These are phyloP conservation scores for Falco punctatus DNA, from an alignment of 2,113 vertebrate species.

Conservation along the genomic window DNA sequence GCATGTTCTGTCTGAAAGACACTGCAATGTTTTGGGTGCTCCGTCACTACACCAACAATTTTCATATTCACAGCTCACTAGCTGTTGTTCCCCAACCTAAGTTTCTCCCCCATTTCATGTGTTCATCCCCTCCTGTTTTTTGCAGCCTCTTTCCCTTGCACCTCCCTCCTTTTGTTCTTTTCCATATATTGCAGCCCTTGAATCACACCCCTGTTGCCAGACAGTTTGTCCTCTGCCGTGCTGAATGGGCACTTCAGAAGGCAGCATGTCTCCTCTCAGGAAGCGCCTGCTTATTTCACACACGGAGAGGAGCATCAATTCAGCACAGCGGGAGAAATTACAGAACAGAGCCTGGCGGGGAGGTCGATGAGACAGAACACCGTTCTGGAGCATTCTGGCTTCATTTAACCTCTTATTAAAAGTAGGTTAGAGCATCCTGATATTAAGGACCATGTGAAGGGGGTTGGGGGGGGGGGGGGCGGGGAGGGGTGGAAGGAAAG, in stretches of 20 bases:
- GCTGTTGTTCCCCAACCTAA: background rate
- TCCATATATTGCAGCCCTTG: background rate
- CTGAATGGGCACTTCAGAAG: conserved; percentile 15
- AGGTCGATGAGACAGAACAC: conserved; percentile 39
- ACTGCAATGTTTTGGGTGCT: background rate
- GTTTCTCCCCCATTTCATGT: background rate
- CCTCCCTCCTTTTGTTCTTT: conserved; percentile 9
- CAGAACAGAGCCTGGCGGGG: conserved; percentile 22
- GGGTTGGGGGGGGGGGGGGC: too few species aligned
- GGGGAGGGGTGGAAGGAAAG: background rate
- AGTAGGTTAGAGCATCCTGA: conserved; percentile 7
- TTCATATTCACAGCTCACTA: background rate
- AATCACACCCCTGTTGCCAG: conserved; percentile 30
- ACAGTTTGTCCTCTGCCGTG: conserved; percentile 17
- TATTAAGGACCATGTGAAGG: background rate
- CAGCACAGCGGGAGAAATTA: conserved; percentile 31
- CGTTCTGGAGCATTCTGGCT: conserved; percentile 43
- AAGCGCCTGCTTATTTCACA: conserved; percentile 15
- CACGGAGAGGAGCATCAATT: background rate
- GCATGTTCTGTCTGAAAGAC: background rate
- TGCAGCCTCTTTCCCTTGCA: background rate
- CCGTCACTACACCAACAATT: background rate
- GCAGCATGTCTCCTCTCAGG: background rate
- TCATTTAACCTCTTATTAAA: conserved; percentile 63
- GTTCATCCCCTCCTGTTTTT: background rate